Base-by-base conservation (phyloP, 2,797 vertebrate species). In the Fistularia commersonii region DNA sequence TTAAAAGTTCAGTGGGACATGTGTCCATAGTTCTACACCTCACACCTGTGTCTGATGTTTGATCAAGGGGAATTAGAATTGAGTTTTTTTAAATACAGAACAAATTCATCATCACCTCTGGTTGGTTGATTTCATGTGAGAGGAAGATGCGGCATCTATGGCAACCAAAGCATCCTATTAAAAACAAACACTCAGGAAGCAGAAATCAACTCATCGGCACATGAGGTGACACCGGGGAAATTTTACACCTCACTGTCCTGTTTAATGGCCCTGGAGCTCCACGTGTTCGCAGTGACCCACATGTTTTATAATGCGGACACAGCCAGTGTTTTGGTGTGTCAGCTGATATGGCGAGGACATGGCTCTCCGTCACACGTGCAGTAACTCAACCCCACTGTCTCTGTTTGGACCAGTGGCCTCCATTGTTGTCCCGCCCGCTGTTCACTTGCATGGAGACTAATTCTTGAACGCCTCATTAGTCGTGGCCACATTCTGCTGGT, bases 321-420 rank as follows among this genome's bases (percentile, higher is more conserved):
- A 0, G 37, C 56, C 36, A 54, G 35, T 60, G 47, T 51, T 44
- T 59, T 57, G 38, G 51, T 71, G 54, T 80, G 86, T 76, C 85
- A 87, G 49, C 10, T 11, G 75, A 84, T 67, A 50, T 36, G 7
- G 35, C 53, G 51, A 54, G 79, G 73, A 47, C 74, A 42, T 75
- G 67, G 69, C 53, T 63, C 42, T 46, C 57, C 51, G 59, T 51
- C 69, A 72, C 76, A 66, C 49, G 47, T 64, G 66, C 35, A 41
- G 81, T 78, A 86, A 86, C 78, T 11, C 39, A 45, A 82, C 64
- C 6, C 8, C 3, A 7, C 47, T 40, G 34, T 32, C 46, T 57
- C 34, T 40, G 64, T 38, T 39, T 35, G 41, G 44, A 40, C 23
- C 34, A 35, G 41, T 36, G 31, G 43, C 57, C 55, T 32, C 35